phyloP scores from a whole-genome alignment of 1,140 invertebrate species.

The Leptonema lineaticorne region DNA sequence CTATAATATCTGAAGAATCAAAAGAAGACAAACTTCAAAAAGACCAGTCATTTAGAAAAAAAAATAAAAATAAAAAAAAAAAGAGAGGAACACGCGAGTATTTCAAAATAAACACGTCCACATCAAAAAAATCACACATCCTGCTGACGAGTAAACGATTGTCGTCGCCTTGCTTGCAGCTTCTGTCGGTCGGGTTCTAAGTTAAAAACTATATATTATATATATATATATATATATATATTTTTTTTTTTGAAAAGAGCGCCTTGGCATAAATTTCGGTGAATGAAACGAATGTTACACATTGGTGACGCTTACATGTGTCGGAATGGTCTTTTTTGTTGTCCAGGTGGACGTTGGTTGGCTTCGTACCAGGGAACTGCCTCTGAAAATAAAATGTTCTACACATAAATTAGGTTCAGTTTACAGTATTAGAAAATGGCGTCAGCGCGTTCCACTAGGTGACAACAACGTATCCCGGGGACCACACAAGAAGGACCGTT shows the following conservation, averaged over 20 bases:
- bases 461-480: slow-evolving; percentile 27
- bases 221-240: no score
- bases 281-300: not conserved
- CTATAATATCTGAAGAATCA: no score
- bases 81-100: no score
- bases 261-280: not conserved
- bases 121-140: no score
- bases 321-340: not conserved
- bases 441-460: slow-evolving; percentile 13
- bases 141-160: no score
- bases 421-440: slow-evolving; percentile 26
- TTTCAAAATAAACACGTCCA: no score
- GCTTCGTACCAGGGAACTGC: slow-evolving; percentile 16
- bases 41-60: no score
- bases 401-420: slow-evolving; percentile 35
- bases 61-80: no score
- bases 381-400: slow-evolving; percentile 38
- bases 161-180: no score
- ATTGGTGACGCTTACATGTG: not conserved
- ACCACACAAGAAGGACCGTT: slow-evolving; percentile 33
- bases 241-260: not conserved
- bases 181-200: no score
- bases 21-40: no score
- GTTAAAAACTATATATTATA: no score
- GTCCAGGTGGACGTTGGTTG: slow-evolving; percentile 13